Evolutionary conservation across 2,888 invertebrate species (phyloP).

Genomic region (Cacoxenus indagator): DNA sequence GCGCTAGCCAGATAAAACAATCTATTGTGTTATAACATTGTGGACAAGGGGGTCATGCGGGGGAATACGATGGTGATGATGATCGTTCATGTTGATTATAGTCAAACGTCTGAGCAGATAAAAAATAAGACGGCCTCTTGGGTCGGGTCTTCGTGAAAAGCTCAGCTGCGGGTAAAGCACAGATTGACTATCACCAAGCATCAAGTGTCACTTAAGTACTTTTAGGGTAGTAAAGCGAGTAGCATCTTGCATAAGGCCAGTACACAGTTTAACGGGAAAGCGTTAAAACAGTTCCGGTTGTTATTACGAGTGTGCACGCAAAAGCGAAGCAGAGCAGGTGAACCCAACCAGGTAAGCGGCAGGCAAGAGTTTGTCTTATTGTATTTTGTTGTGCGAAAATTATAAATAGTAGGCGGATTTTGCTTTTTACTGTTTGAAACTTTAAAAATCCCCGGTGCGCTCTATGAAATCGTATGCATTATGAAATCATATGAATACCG

Average conservation of each 20-base stretch:
- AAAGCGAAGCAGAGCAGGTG: too few relatives aligned
- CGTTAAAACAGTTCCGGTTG: not conserved
- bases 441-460: too few relatives aligned
- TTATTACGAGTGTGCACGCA: not conserved
- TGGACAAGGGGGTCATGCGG: not conserved
- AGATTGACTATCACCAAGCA: not conserved
- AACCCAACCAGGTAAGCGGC: too few relatives aligned
- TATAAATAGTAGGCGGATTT: too few relatives aligned
- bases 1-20: not conserved
- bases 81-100: not conserved
- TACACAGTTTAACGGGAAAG: not conserved
- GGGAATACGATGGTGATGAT: not conserved
- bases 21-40: not conserved
- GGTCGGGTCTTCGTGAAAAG: constrained; percentile 2
- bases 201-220: not conserved
- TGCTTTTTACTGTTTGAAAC: too few relatives aligned
- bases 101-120: not conserved
- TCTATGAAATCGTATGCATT: too few relatives aligned
- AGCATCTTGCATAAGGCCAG: not conserved
- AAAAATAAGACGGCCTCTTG: not conserved
- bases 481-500: too few relatives aligned
- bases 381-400: too few relatives aligned
- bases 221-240: not conserved
- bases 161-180: constrained; percentile 2
- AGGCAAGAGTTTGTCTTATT: too few relatives aligned